These are phyloP conservation scores for Lytechinus variegatus DNA, from an alignment of 35 echinoderm and acorn worm genomes.

Conservation along the genomic window DNA sequence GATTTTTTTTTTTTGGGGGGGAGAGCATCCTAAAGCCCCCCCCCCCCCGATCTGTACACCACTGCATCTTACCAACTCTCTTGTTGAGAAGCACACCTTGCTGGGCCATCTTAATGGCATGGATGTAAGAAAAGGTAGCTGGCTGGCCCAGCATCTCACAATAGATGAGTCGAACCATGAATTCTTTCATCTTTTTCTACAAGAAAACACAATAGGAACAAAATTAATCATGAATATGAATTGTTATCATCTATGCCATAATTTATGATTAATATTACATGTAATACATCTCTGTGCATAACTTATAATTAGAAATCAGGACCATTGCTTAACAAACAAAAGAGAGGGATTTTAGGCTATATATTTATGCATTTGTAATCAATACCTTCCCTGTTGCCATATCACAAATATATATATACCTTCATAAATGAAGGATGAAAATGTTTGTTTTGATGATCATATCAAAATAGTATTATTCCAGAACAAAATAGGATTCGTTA, in stretches of 20 bases:
- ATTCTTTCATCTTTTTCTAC: slow-evolving; percentile 90
- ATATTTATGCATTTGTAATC: too few relatives aligned
- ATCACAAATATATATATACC: too few relatives aligned
- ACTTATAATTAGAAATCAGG: neutral
- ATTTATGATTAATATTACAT: neutral
- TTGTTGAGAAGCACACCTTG: slow-evolving; percentile 87
- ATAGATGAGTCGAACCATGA: slow-evolving; percentile 87
- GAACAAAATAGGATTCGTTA: too few relatives aligned
- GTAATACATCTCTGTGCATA: neutral
- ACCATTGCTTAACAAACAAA: neutral
- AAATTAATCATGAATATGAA: neutral
- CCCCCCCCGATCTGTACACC: too few relatives aligned
- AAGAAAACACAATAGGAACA: neutral
- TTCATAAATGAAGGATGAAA: too few relatives aligned
- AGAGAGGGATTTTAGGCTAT: too few relatives aligned
- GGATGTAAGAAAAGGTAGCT: slow-evolving; percentile 85
- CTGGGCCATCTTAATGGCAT: slow-evolving; percentile 94
- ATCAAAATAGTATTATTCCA: too few relatives aligned
- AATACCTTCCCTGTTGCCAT: too few relatives aligned
- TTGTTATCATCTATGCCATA: neutral
- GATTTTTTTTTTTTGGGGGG: too few relatives aligned
- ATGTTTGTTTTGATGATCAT: too few relatives aligned
- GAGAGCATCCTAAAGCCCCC: too few relatives aligned
- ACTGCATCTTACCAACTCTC: slow-evolving; percentile 80
- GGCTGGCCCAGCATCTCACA: slow-evolving; percentile 96